Evolutionary conservation across 2,888 invertebrate genomes (phyloP), one percentile per base, ranked within the genome.

Genomic region (Cerastoderma edule): DNA sequence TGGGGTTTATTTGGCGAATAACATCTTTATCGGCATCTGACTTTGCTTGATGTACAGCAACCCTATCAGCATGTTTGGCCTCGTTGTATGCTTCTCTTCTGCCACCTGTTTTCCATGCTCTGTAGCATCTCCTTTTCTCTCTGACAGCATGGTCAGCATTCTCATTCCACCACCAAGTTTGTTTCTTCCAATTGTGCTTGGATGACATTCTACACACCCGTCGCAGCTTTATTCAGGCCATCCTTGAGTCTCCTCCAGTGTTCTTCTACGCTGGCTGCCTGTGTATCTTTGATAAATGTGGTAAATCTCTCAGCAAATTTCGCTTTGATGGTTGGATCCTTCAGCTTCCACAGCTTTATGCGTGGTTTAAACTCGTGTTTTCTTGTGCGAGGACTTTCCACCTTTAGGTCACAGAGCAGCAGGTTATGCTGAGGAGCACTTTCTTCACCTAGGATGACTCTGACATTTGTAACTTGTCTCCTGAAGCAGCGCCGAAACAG

Each of bases 151-250:
- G 13, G 6, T 57, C 30, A 13, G 30, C 32, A 30, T 32, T 33
- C 4, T 60, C 60, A 32, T 60, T 60, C 60, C 60, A 60, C 60
- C 60, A 60, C 60, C 30, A 60, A n/a, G n/a, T n/a, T n/a, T n/a
- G n/a, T n/a, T n/a, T n/a, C n/a, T n/a, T n/a, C n/a, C n/a, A n/a
- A n/a, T 19, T 4, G 6, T n/a, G 2, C 35, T n/a, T 60, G 13
- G 60, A 3, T 2, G 13, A 32, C 13, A 2, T 4, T 22, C 8
- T 35, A 8, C 33, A 32, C 13, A 4, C n/a, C 33, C 10, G 60
- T 35, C 4, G 60, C 60, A 10, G 35, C 60, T 35, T 60, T 35
- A 32, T 30, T 33, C 19, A 19, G 5, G 5, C n/a, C 60, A 60
- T 60, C 35, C 24, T 60, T 60, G 8, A 60, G 60, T 32, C 8